Evolutionary conservation across 1,140 invertebrate genomes (phyloP).

Genomic region (Belonocnema kinseyi): DNA sequence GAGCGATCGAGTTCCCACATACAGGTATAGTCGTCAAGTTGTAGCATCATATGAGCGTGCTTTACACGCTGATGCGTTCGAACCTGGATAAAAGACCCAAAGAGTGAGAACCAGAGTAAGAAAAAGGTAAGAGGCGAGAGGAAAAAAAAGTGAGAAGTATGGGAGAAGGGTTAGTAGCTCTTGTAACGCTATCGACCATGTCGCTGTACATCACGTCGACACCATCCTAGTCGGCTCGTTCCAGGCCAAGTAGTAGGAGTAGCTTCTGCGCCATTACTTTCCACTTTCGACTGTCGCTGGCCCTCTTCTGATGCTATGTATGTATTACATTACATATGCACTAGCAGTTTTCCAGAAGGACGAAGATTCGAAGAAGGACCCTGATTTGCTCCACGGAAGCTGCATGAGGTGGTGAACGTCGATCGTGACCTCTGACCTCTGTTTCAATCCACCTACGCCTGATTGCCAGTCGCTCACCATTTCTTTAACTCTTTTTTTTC

Average conservation of each 20-base stretch:
- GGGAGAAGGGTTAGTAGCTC: constrained; percentile 73
- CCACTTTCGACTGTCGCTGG: constrained; percentile 41
- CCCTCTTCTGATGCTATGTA: constrained; percentile 38
- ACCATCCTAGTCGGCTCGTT: constrained; percentile 70
- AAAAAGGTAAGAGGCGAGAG: constrained; percentile 17
- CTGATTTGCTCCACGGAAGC: constrained; percentile 53
- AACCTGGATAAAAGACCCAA: constrained; percentile 1
- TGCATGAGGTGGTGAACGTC: constrained; percentile 37
- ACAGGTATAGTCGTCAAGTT: not conserved
- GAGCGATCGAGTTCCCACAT: constrained; percentile 8
- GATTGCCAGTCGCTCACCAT: not conserved
- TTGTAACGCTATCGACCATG: constrained; percentile 76
- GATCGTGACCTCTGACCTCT: not conserved
- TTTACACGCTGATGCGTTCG: constrained; percentile 8
- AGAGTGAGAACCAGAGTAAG: constrained; percentile 10
- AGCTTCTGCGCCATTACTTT: constrained; percentile 72
- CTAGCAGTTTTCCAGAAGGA: not conserved
- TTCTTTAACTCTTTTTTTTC: not conserved
- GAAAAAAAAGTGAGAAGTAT: constrained; percentile 23
- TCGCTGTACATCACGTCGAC: constrained; percentile 76
- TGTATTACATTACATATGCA: constrained; percentile 2
- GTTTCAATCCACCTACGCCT: not conserved
- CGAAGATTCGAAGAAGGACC: constrained; percentile 36
- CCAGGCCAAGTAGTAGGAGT: constrained; percentile 63
- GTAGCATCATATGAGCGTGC: constrained; percentile 23